Evolutionary conservation across 2,888 invertebrate genomes (phyloP).

Genomic region (Phyllotreta striolata): DNA sequence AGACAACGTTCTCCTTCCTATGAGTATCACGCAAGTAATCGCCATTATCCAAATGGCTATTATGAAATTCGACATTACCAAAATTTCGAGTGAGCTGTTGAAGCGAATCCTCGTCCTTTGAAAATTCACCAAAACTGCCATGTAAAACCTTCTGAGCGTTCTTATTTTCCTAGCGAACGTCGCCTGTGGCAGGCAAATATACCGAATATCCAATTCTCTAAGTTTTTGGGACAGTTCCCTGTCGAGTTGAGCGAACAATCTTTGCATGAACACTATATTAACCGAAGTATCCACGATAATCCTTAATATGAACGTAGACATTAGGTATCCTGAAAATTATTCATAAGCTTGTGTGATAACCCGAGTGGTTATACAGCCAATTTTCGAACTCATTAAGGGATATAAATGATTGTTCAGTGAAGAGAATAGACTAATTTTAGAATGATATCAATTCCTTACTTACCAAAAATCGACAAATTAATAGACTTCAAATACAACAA

Average conservation of each 20-base stretch:
- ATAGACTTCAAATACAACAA: conserved; percentile 17
- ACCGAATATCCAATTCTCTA: background rate
- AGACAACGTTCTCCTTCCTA: conserved; percentile 13
- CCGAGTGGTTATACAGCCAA: background rate
- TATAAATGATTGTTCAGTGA: background rate
- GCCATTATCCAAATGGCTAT: conserved; percentile 29
- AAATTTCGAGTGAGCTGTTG: background rate
- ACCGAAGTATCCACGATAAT: conserved; percentile 22
- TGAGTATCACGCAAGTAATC: conserved; percentile 19
- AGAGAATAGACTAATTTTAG: too few relatives aligned
- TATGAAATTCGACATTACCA: conserved; percentile 28
- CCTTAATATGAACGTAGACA: conserved; percentile 23
- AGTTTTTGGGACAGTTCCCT: conserved; percentile 22
- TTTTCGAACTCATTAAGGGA: background rate
- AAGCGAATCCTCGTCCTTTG: conserved; percentile 23
- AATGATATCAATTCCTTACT: too few relatives aligned
- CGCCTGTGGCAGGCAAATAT: background rate
- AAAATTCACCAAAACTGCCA: conserved; percentile 32
- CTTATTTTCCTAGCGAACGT: conserved; percentile 32
- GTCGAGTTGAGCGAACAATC: conserved; percentile 25
- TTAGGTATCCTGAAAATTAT: conserved; percentile 24
- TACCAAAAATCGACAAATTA: conserved; percentile 23
- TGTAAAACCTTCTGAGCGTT: conserved; percentile 33
- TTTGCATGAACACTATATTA: conserved; percentile 19
- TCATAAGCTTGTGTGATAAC: background rate